Percentiles rank a stretch among this genome's conserved stretches.
Evolutionary conservation across 2,113 vertebrate genomes (phyloP).

Genomic region (Ageneiosus marmoratus): DNA sequence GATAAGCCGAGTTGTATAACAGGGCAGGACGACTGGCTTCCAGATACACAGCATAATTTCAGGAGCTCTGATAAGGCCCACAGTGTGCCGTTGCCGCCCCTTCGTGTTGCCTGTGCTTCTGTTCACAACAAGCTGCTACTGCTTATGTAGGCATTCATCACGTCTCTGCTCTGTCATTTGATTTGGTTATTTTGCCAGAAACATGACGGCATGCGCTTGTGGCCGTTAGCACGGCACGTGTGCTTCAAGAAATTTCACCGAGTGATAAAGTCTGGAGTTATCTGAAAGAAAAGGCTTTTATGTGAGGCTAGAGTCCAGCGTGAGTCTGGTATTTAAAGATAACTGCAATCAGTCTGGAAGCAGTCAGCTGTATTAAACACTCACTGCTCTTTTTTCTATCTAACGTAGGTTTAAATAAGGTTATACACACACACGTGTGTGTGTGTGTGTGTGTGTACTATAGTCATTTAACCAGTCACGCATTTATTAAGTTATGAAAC

Average conservation of each 20-base stretch:
- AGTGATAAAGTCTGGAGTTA: conserved; percentile 19
- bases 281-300: conserved; percentile 11
- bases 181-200: neutral
- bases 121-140: neutral
- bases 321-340: conserved; percentile 14
- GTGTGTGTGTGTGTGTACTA: too few relatives aligned
- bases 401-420: neutral
- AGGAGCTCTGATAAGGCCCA: neutral
- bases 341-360: neutral
- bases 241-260: neutral
- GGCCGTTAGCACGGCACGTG: neutral
- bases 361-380: neutral
- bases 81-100: neutral
- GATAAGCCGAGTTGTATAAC: conserved; percentile 1
- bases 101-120: neutral
- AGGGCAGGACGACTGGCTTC: neutral
- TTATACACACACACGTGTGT: neutral
- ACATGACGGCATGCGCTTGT: neutral
- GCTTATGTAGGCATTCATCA: neutral
- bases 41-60: neutral
- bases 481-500: neutral
- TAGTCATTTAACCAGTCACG: neutral
- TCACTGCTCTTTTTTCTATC: neutral
- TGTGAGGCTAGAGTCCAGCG: neutral
- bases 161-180: neutral